Evolutionary conservation across 2,797 vertebrate genomes (phyloP), one percentile per base, ranked within the genome.

Genomic region (Gephyroberyx darwinii): DNA sequence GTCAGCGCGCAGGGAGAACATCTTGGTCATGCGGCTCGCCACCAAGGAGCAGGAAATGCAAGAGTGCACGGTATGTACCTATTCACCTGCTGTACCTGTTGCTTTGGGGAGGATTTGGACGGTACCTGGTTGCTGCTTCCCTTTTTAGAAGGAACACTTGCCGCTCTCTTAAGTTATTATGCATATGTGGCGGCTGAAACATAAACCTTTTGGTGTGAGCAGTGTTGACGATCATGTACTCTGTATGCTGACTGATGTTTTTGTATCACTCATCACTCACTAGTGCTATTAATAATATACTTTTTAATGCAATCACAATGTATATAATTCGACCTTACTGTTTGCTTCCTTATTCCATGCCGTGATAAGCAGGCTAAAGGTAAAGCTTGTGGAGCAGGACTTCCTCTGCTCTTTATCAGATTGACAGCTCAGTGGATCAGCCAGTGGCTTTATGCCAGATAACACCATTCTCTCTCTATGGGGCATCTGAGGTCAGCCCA

Each of bases 41-140:
- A 99, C 98, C 77, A 99, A 99, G 93, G 98, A 99, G 65, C 98
- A 99, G 89, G 98, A 99, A 88, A 99, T 99, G 98, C 98, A 99
- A 83, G 98, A 99, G 92, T 99, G 98, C 94, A 99, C 98, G 87
- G 98, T 99, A 93, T 93, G 98, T 96, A 80, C 85, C 69, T 48
- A 0, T 55, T 66, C 22, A 0, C 41, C 12, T n/a, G 4, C 10
- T 14, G 5, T 30, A 30, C 5, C 6, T 22, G 3, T 43, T 51
- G 1, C 19, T 55, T 55, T 39, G 2, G 13, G 8, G 10, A 8
- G 5, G 26, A 39, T 63, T 50, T 19, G 10, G 17, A 10, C 26
- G 0, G 17, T 19, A 13, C 3, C 33, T 31, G 45, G 3, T 31
- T 14, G 17, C n/a, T 41, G 7, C 43, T 53, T 47, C 5, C 50